These are phyloP conservation scores for Sebastes minor DNA, from an alignment of 2,797 vertebrate genomes.

Conservation along the genomic window DNA sequence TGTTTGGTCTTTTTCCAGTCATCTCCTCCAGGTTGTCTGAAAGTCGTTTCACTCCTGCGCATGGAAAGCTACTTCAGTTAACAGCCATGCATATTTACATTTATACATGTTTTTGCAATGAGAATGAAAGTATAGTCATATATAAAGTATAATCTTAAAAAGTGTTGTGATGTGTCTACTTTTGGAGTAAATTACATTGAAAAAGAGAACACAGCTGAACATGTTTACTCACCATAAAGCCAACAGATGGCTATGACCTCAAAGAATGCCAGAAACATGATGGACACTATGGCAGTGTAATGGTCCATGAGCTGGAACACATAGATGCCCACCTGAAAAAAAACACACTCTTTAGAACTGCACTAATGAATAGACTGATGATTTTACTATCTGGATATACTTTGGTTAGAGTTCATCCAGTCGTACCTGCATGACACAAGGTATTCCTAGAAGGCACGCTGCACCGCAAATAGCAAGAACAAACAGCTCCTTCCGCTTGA, in stretches of 20 bases:
- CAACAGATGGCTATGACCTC: constrained; percentile 82
- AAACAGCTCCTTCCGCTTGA: constrained; percentile 81
- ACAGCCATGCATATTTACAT: neutral
- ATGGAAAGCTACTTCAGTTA: neutral
- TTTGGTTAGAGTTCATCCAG: neutral
- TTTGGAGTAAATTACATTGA: neutral
- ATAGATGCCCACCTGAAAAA: constrained; percentile 81
- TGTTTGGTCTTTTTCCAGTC: constrained; percentile 72
- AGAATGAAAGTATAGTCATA: neutral
- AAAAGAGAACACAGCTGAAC: neutral
- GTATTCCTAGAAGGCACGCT: constrained; percentile 78
- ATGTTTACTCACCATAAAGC: constrained; percentile 75
- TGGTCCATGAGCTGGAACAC: constrained; percentile 87
- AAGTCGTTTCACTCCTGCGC: constrained; percentile 76
- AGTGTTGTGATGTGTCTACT: neutral
- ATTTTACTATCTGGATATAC: neutral
- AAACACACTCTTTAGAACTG: constrained; percentile 1
- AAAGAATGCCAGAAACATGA: constrained; percentile 85
- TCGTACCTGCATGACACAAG: constrained; percentile 82
- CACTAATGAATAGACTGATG: neutral
- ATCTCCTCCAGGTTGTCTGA: constrained; percentile 80
- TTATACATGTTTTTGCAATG: no score
- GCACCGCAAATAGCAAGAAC: constrained; percentile 72
- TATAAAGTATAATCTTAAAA: neutral
- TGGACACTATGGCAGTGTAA: constrained; percentile 85